Percentiles rank a stretch among this genome's conserved stretches.
Conservation (phyloP, 1,140 invertebrate species). For the Bombus confusus region DNA sequence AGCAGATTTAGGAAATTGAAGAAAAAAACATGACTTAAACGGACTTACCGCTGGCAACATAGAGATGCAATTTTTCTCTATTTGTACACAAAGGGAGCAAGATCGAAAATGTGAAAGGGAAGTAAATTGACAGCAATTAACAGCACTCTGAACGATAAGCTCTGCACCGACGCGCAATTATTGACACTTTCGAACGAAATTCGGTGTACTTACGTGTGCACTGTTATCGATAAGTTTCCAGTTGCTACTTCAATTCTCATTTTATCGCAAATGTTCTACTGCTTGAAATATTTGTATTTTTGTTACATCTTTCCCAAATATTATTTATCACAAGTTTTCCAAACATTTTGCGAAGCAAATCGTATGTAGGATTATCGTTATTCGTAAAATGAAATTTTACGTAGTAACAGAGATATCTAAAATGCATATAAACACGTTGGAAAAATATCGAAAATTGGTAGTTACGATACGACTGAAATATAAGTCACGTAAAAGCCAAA, state of each 20-base stretch:
- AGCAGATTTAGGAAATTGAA: neutral
- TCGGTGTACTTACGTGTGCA: neutral
- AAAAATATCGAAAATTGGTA: too few species aligned
- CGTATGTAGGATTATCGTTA: neutral
- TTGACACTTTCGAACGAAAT: neutral
- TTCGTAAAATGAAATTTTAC: neutral
- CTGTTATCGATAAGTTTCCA: neutral
- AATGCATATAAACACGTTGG: too few species aligned
- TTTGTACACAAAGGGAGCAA: neutral
- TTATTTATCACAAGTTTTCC: neutral
- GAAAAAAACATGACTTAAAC: neutral
- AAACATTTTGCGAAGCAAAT: neutral
- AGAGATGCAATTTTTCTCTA: slow-evolving; percentile 3
- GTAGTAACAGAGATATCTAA: too few species aligned
- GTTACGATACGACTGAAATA: too few species aligned
- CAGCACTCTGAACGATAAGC: neutral
- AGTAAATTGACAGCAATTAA: slow-evolving; percentile 35
- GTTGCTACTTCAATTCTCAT: neutral
- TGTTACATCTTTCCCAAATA: neutral
- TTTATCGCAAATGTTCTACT: neutral
- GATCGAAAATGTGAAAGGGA: neutral
- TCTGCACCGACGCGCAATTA: neutral
- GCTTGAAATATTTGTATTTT: too few species aligned
- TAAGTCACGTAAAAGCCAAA: too few species aligned
- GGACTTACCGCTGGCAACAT: neutral